Conservation (phyloP, 2,797 vertebrate genomes). For the Salarias fasciatus region DNA sequence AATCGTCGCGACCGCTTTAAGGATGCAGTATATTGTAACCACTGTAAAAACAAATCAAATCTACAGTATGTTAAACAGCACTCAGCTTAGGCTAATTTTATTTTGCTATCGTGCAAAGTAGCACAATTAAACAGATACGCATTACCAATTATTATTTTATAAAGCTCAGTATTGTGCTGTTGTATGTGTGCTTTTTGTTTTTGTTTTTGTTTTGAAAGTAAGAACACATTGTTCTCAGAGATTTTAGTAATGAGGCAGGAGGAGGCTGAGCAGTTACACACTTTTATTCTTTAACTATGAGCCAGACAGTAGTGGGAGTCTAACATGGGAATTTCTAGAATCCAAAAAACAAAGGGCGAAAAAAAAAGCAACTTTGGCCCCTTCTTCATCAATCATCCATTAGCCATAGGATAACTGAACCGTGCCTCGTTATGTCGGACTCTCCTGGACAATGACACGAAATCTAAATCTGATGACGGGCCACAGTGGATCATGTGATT, state of each 20-base stretch:
- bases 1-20: no score
- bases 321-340: not conserved
- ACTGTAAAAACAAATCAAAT: no score
- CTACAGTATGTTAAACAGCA: no score
- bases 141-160: no score
- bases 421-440: conserved; percentile 4
- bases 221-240: conserved; percentile 15
- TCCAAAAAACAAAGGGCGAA: no score
- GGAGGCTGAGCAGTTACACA: no score
- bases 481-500: no score
- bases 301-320: no score
- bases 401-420: conserved; percentile 18
- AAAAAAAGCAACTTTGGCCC: not conserved
- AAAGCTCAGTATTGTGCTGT: not conserved
- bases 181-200: not conserved
- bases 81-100: not conserved
- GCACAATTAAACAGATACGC: not conserved
- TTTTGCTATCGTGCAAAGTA: not conserved
- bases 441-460: conserved; percentile 9
- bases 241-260: conserved; percentile 12
- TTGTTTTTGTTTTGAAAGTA: conserved; percentile 8
- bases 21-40: no score
- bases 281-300: not conserved
- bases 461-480: not conserved
- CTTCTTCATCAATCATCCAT: conserved; percentile 9